Evolutionary conservation across 2,797 vertebrate genomes (phyloP).

Genomic region (Phalloptychus januarius): DNA sequence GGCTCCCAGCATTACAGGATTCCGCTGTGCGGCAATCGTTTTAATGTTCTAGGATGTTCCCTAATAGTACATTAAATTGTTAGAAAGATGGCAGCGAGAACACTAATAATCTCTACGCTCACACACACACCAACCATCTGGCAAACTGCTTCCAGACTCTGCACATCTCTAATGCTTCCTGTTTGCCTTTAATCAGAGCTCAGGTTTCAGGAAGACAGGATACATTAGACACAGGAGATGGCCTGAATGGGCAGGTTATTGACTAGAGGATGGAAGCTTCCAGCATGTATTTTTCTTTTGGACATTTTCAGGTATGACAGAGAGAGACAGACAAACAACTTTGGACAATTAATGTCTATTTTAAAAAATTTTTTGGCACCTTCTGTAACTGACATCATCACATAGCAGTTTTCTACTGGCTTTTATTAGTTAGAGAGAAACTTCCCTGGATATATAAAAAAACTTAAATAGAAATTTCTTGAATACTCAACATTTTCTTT

Average conservation of each 20-base stretch:
- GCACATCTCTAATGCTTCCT: conserved; percentile 73
- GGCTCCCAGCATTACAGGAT: conserved; percentile 16
- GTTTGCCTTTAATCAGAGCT: conserved; percentile 73
- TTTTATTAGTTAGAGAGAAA: conserved; percentile 1
- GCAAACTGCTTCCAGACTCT: conserved; percentile 38
- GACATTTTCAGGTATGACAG: conserved; percentile 19
- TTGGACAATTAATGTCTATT: not conserved
- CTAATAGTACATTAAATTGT: conserved; percentile 60
- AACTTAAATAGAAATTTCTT: not conserved
- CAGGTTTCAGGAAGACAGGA: conserved; percentile 84
- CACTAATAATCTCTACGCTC: conserved; percentile 47
- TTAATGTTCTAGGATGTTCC: conserved; percentile 41
- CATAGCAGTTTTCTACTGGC: not conserved
- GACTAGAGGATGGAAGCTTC: conserved; percentile 39
- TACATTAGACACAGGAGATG: conserved; percentile 53
- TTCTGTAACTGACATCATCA: not conserved
- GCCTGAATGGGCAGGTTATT: conserved; percentile 58
- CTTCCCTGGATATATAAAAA: not conserved
- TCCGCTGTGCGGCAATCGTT: conserved; percentile 3
- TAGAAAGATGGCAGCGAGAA: conserved; percentile 55
- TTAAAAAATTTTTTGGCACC: not conserved
- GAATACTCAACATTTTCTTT: conserved; percentile 3
- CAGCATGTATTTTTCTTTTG: conserved; percentile 26
- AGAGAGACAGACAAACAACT: conserved; percentile 16
- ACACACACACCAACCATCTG: conserved; percentile 39